Conservation (phyloP, 2,888 invertebrate genomes). For the Leuctra nigra region DNA sequence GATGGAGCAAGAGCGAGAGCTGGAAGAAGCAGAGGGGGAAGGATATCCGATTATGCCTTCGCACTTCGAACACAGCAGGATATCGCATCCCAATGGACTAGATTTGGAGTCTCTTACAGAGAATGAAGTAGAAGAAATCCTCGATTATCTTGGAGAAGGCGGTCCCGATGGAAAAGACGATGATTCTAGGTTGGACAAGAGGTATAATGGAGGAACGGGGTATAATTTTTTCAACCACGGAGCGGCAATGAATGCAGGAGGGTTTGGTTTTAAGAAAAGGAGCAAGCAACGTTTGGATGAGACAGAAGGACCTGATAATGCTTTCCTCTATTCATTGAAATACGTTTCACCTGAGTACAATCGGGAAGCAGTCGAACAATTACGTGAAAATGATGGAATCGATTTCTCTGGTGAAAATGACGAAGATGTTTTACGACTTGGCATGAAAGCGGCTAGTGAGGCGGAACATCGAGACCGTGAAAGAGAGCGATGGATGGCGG, state of each 20-base stretch:
- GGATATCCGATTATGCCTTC: constrained; percentile 50
- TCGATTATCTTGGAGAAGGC: constrained; percentile 29
- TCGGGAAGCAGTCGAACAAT: constrained; percentile 25
- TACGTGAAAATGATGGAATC: constrained; percentile 21
- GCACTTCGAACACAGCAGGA: constrained; percentile 52
- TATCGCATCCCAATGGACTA: constrained; percentile 37
- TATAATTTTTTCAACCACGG: constrained; percentile 31
- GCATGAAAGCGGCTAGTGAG: background rate
- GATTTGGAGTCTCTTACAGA: constrained; percentile 32
- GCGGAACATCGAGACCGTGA: background rate
- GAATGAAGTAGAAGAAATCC: constrained; percentile 31
- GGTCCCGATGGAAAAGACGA: constrained; percentile 5
- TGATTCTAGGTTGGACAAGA: constrained; percentile 11
- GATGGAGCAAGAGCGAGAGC: constrained; percentile 33
- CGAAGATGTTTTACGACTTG: constrained; percentile 19
- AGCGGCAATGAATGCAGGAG: too few relatives aligned
- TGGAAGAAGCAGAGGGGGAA: constrained; percentile 35
- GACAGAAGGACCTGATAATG: constrained; percentile 18
- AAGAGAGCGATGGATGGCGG: background rate
- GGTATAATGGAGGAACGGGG: constrained; percentile 26
- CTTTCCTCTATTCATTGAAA: constrained; percentile 27
- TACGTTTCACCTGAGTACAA: constrained; percentile 25
- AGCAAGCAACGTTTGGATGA: constrained; percentile 25
- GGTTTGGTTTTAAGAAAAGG: constrained; percentile 19
- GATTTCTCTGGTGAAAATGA: constrained; percentile 24